Evolutionary conservation across 2,888 invertebrate genomes (phyloP).

Genomic region (Synergus itoensis): DNA sequence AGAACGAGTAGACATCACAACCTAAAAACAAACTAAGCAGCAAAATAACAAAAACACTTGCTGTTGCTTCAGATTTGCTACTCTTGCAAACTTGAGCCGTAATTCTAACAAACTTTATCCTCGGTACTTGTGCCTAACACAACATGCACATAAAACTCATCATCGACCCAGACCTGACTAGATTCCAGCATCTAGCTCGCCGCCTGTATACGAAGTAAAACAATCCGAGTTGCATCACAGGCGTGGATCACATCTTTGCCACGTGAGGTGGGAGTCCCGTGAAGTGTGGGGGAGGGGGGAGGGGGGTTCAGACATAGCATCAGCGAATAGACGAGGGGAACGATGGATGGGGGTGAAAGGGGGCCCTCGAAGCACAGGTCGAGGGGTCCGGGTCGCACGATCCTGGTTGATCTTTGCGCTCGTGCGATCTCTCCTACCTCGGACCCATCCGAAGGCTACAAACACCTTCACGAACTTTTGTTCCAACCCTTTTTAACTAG

Average conservation of each 20-base stretch:
- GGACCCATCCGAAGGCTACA: conserved; percentile 60
- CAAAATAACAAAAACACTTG: background rate
- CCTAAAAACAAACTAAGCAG: background rate
- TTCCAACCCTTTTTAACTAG: conserved; percentile 47
- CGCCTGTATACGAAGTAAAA: conserved; percentile 52
- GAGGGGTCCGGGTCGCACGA: conserved; percentile 77
- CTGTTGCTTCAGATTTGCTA: background rate
- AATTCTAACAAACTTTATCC: background rate
- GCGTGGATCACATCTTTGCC: conserved; percentile 72
- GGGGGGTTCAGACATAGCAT: conserved; percentile 42
- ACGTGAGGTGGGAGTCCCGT: conserved; percentile 63
- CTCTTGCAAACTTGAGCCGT: conserved; percentile 9
- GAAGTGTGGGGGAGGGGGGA: conserved; percentile 35
- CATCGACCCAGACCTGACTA: conserved; percentile 51
- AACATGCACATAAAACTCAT: conserved; percentile 52
- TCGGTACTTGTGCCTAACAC: conserved; percentile 49
- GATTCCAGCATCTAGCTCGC: conserved; percentile 49
- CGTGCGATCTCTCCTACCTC: conserved; percentile 74
- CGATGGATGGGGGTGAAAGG: conserved; percentile 50
- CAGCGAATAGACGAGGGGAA: conserved; percentile 42
- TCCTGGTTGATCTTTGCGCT: conserved; percentile 77
- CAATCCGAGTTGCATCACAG: conserved; percentile 71
- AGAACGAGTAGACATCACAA: no score
- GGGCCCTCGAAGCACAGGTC: conserved; percentile 68
- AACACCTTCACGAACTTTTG: conserved; percentile 57